Evolutionary conservation across 2,113 vertebrate genomes (phyloP).

Genomic region (Myiagra hebetior): DNA sequence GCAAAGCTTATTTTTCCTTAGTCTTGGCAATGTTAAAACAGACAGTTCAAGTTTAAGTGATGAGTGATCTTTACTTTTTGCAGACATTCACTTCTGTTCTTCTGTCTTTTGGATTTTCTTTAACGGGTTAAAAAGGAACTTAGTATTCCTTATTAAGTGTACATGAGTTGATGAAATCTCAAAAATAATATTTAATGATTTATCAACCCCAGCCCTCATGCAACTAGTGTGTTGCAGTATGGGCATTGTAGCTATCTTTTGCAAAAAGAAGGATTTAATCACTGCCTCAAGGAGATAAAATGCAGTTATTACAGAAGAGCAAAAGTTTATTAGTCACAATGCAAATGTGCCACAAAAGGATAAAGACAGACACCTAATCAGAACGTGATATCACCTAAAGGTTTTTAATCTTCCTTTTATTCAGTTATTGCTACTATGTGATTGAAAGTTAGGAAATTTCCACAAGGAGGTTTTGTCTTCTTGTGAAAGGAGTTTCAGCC

Average conservation of each 20-base stretch:
- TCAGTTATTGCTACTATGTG: not conserved
- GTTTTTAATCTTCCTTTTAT: not conserved
- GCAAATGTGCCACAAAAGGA: not conserved
- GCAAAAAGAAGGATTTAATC: not conserved
- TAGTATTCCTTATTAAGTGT: not conserved
- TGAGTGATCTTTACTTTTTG: not conserved
- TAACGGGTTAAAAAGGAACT: not conserved
- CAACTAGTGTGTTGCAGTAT: not conserved
- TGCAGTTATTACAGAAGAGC: not conserved
- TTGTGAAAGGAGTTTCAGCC: not conserved
- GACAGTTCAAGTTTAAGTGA: not conserved
- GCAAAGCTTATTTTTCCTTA: constrained; percentile 12
- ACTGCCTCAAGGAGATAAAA: not conserved
- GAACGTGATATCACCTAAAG: not conserved
- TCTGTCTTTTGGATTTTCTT: not conserved
- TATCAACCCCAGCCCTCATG: not conserved
- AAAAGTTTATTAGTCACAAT: not conserved
- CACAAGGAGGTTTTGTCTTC: not conserved
- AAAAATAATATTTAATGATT: not conserved
- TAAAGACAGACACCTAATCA: not conserved
- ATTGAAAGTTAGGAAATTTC: not conserved
- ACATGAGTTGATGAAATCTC: not conserved
- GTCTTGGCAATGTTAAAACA: not conserved
- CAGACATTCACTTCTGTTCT: not conserved
- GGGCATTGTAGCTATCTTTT: not conserved